Evolutionary conservation across 1,140 invertebrate species (phyloP), one percentile per base, ranked within the genome.

Genomic region (Pantala flavescens): DNA sequence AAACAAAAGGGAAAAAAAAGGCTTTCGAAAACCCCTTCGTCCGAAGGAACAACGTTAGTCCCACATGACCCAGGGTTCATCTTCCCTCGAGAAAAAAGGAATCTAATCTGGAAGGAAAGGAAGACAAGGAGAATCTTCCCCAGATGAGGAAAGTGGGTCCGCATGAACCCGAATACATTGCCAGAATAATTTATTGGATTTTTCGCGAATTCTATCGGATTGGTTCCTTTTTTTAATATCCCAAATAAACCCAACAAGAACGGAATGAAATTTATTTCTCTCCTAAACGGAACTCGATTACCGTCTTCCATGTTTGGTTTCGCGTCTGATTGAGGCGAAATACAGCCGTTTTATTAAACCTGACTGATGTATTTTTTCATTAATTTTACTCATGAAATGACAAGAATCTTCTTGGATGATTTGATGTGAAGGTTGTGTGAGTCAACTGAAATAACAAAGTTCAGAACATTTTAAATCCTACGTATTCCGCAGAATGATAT

Each of bases 121-220:
- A 63, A 21, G n/a, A 63, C 49, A 63, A 63, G 49, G n/a, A 21
- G 49, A 49, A 63, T 63, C 49, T 63, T 5, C 5, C n/a, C 49
- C n/a, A 21, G 49, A 63, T 19, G n/a, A 63, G 49, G 49, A 12
- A 63, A 63, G n/a, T 63, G 49, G 49, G 12, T 3, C n/a, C 49
- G 12, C 5, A 63, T 63, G 49, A 21, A 63, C 49, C 49, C 16
- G 12, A 63, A 63, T 16, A 63, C 49, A 63, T 63, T 63, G 49
- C n/a, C 3, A 63, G 49, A 63, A 63, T 63, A 63, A 63, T 63
- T 63, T 63, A 63, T 63, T 63, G 49, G 49, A 63, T 63, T 63
- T 16, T 63, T 63, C 49, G n/a, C 49, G n/a, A 12, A 63, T 63
- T 63, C 49, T 63, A 63, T 63, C 49, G 16, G 49, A 63, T 63